These are phyloP conservation scores for Dendrolimus houi DNA, from an alignment of 2,888 invertebrate species.

Conservation along the genomic window DNA sequence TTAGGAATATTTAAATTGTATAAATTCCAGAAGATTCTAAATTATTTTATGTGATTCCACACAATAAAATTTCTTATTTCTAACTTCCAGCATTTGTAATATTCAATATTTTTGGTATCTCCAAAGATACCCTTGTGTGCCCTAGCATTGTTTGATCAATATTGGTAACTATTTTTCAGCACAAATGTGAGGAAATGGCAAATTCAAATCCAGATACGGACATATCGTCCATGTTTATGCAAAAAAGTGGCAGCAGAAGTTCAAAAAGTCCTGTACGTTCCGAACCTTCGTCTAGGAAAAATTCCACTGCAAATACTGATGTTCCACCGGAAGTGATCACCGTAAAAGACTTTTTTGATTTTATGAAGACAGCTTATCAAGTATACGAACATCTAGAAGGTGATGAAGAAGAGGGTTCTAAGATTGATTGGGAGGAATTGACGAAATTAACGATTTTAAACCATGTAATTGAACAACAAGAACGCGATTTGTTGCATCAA, in stretches of 20 bases:
- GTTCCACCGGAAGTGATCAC: slow-evolving; percentile 78
- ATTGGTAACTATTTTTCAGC: slow-evolving; percentile 14
- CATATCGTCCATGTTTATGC: slow-evolving; percentile 55
- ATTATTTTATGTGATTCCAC: too few relatives aligned
- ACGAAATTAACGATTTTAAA: slow-evolving; percentile 66
- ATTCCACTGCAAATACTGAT: slow-evolving; percentile 29
- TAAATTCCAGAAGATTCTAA: too few relatives aligned
- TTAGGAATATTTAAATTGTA: too few relatives aligned
- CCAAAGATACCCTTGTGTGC: too few relatives aligned
- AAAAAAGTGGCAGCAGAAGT: slow-evolving; percentile 36
- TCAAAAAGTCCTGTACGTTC: slow-evolving; percentile 34
- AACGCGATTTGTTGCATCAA: slow-evolving; percentile 57
- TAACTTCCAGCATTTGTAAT: too few relatives aligned
- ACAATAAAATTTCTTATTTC: too few relatives aligned
- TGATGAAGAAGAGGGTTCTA: slow-evolving; percentile 54
- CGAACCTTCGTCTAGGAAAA: slow-evolving; percentile 33
- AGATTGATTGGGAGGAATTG: slow-evolving; percentile 71
- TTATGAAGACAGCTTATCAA: slow-evolving; percentile 84
- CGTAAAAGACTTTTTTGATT: slow-evolving; percentile 82
- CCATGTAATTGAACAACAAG: slow-evolving; percentile 63
- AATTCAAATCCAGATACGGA: slow-evolving; percentile 49
- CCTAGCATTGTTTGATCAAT: slow-evolving; percentile 37
- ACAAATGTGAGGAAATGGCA: slow-evolving; percentile 37
- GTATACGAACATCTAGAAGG: slow-evolving; percentile 71
- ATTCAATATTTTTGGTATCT: too few relatives aligned